Conservation (phyloP, 2,797 vertebrate genomes). For the Parauchenoglanis punctatus region DNA sequence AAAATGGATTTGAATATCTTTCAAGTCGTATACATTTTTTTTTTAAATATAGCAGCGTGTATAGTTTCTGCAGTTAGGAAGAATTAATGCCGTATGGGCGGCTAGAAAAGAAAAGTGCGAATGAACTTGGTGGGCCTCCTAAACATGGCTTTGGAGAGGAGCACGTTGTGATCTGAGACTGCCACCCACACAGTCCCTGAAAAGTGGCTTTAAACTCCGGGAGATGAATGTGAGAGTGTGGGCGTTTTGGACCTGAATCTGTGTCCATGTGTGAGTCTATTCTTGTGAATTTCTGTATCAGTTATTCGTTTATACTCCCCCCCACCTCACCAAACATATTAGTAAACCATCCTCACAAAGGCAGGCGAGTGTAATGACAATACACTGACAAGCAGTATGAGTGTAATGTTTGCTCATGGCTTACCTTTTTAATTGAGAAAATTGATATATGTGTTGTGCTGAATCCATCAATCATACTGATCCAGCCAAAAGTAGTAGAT, state of each 20-base stretch:
- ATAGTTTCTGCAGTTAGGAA: conserved; percentile 30
- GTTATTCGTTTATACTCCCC: conserved; percentile 41
- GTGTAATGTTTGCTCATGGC: not conserved
- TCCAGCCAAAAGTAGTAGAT: not conserved
- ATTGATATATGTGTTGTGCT: conserved; percentile 22
- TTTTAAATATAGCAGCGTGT: not conserved
- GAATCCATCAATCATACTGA: conserved; percentile 36
- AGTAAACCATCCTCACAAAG: conserved; percentile 16
- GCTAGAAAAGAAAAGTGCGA: conserved; percentile 42
- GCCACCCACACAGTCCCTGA: conserved; percentile 56
- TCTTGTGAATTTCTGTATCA: conserved; percentile 50
- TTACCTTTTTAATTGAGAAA: conserved; percentile 31
- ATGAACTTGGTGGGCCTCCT: conserved; percentile 47
- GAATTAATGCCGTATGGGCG: conserved; percentile 31
- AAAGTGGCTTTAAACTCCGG: conserved; percentile 59
- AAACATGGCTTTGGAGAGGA: conserved; percentile 51
- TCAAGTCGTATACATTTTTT: conserved; percentile 42
- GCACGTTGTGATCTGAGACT: conserved; percentile 53
- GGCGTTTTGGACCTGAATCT: conserved; percentile 56
- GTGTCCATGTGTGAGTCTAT: conserved; percentile 57
- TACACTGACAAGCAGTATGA: conserved; percentile 22
- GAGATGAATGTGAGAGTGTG: conserved; percentile 52
- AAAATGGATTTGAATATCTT: conserved; percentile 62
- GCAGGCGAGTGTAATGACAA: conserved; percentile 17
- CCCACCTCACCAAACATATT: not conserved